These are phyloP conservation scores for Digitonthophagus gazella DNA, from an alignment of 2,888 invertebrate species.

Conservation along the genomic window DNA sequence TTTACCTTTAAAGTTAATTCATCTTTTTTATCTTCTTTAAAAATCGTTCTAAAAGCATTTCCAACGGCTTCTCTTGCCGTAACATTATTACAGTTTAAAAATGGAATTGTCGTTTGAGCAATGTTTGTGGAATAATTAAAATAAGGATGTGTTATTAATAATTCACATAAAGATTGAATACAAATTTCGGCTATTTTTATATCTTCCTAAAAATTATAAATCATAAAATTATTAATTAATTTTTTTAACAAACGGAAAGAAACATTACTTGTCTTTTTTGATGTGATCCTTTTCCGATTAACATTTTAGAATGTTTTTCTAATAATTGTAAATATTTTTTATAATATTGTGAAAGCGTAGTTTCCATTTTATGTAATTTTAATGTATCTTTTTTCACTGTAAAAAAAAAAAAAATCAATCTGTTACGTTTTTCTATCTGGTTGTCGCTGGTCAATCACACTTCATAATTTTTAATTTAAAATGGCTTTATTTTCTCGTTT, in stretches of 20 bases:
- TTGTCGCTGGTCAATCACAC: too few relatives aligned
- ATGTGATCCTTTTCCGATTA: slow-evolving; percentile 66
- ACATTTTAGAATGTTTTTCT: slow-evolving; percentile 65
- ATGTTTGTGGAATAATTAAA: slow-evolving; percentile 93
- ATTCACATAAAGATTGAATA: slow-evolving; percentile 74
- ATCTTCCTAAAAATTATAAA: slow-evolving; percentile 43
- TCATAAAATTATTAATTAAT: too few relatives aligned
- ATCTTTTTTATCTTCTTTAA: slow-evolving; percentile 78
- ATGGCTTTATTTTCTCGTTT: too few relatives aligned
- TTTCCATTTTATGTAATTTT: slow-evolving; percentile 75
- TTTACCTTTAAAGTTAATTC: slow-evolving; percentile 79
- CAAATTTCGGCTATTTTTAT: slow-evolving; percentile 67
- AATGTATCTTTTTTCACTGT: slow-evolving; percentile 90
- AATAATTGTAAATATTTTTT: slow-evolving; percentile 80
- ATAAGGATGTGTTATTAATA: slow-evolving; percentile 77
- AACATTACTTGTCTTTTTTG: slow-evolving; percentile 50
- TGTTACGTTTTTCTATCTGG: too few relatives aligned
- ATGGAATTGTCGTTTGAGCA: slow-evolving; percentile 78
- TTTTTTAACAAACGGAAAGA: neutral
- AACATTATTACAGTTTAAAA: slow-evolving; percentile 65
- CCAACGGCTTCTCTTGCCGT: slow-evolving; percentile 61
- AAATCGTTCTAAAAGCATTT: slow-evolving; percentile 65
- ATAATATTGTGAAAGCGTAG: slow-evolving; percentile 76
- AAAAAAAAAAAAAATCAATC: too few relatives aligned
- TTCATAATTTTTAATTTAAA: too few relatives aligned